Base-by-base conservation (phyloP, 2,113 vertebrate genomes). In the Callipepla californica region DNA sequence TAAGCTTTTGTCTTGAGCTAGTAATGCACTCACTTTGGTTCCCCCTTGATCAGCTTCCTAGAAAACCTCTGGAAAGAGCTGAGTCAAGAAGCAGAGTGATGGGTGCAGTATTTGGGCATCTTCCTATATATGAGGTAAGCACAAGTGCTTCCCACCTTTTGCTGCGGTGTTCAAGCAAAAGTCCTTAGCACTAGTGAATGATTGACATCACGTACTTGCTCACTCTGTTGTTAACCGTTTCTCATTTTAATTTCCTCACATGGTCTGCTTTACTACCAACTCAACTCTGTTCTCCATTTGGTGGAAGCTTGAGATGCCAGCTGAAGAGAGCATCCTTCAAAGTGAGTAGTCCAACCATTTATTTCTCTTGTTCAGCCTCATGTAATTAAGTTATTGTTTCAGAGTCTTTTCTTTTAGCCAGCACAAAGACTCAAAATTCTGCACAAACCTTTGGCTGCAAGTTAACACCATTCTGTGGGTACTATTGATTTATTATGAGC, bases 51-150 rank as follows among this genome's bases (percentile, higher is more conserved):
- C 79, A 98, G 97, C 21, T 50, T 44, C 67, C 19, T 34, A 95
- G 68, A 80, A 13, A 69, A 40, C 28, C 77, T 59, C 67, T 96
- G 87, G 95, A 98, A 96, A 85, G 84, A 77, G 94, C 75, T 38
- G 75, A 87, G 72, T 55, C 83, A 57, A 96, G 53, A 92, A 96
- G 92, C 96, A 97, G 47, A 91, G 93, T 95, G 12, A 48, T 93
- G 67, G 97, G 97, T 61, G 74, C 96, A 89, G 51, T 97, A 57
- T 98, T 97, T 90, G 97, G 94, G 7, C 94, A 42, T 96, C 90
- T 98, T 66, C 97, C 97, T 73, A 94, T 97, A 82, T 97, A 98
- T 32, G 85, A 95, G 96, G 97, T 98, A 92, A 97, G 95, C 83
- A 75, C 22, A 72, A 86, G 8, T 19, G 25, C 69, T 87, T 80